These are phyloP conservation scores for Myzus persicae DNA, from an alignment of 1,140 invertebrate genomes.

Conservation along the genomic window DNA sequence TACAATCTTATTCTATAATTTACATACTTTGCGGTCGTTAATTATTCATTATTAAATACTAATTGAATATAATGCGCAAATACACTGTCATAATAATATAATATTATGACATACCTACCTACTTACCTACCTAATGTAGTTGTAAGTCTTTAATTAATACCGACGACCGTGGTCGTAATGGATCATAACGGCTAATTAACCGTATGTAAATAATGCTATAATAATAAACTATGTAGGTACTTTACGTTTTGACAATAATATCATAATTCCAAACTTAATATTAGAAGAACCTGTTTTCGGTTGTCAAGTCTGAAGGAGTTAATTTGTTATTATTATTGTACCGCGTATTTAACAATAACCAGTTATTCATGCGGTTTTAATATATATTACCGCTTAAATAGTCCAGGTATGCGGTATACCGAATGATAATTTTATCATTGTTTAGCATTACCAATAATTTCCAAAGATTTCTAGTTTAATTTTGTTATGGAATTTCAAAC, in stretches of 20 bases:
- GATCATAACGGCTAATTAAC: background rate
- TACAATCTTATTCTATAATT: background rate
- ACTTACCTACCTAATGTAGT: background rate
- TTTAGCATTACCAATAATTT: background rate
- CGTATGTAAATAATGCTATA: slow-evolving; percentile 1
- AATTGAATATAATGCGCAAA: background rate
- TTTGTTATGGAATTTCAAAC: background rate
- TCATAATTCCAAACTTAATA: background rate
- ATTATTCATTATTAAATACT: background rate
- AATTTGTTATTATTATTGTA: background rate
- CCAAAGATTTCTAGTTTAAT: background rate
- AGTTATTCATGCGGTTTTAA: background rate
- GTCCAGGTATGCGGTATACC: background rate
- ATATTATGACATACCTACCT: background rate
- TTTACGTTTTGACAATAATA: background rate
- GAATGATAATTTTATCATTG: background rate
- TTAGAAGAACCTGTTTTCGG: background rate
- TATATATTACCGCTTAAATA: background rate
- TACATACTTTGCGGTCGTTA: background rate
- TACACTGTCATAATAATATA: background rate
- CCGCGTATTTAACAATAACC: background rate
- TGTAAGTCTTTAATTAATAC: background rate
- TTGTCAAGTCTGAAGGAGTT: background rate
- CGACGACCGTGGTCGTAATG: background rate
- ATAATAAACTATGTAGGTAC: background rate